Conservation (phyloP, 2,888 invertebrate species). For the Elysia crispata region DNA sequence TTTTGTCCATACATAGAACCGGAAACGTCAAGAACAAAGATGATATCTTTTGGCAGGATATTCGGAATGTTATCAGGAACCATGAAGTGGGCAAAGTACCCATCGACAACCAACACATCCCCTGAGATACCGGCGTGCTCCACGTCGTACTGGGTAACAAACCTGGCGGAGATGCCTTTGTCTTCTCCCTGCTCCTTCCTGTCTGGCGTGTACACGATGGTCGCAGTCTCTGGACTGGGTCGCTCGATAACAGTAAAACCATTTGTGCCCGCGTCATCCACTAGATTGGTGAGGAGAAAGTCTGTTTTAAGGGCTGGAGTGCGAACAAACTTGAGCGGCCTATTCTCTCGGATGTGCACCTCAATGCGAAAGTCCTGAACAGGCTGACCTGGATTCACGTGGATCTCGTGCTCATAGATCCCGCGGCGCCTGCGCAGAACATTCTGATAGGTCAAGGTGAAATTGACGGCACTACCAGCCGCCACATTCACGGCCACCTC, state of each 20-base stretch:
- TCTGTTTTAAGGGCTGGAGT: conserved; percentile 64
- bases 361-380: conserved; percentile 84
- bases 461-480: conserved; percentile 82
- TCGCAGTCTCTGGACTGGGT: conserved; percentile 61
- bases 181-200: conserved; percentile 56
- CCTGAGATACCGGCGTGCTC: conserved; percentile 81
- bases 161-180: conserved; percentile 80
- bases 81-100: conserved; percentile 88
- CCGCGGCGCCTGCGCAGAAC: conserved; percentile 83
- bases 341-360: conserved; percentile 83
- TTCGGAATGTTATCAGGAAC: conserved; percentile 80
- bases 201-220: conserved; percentile 61
- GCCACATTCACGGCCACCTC: conserved; percentile 83
- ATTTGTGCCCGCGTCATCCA: conserved; percentile 57
- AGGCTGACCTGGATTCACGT: conserved; percentile 83
- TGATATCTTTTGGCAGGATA: conserved; percentile 81
- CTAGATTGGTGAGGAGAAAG: conserved; percentile 46
- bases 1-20: conserved; percentile 86
- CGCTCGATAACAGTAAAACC: conserved; percentile 56
- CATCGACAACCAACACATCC: conserved; percentile 77
- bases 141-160: conserved; percentile 85
- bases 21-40: conserved; percentile 87
- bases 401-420: conserved; percentile 84
- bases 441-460: conserved; percentile 87
- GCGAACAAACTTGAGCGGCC: conserved; percentile 77